Evolutionary conservation across 1,140 invertebrate species (phyloP).

Genomic region (Solenopsis fugax): DNA sequence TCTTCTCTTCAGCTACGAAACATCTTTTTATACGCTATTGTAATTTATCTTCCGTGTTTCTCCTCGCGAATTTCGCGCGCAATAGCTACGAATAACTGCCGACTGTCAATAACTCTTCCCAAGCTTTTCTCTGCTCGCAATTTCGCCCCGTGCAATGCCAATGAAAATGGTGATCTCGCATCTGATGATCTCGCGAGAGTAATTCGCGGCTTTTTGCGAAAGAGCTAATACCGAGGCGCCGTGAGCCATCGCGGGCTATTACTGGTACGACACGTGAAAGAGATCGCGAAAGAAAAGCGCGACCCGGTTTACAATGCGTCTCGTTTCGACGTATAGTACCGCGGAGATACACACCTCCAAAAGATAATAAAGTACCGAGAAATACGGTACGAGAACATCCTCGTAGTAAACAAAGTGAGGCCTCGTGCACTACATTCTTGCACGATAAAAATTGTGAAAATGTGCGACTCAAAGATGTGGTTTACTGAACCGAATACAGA

Average conservation of each 20-base stretch:
- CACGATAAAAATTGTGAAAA: not conserved
- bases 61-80: not conserved
- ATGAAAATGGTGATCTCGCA: slow-evolving; percentile 21
- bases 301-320: slow-evolving; percentile 29
- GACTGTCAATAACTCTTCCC: not conserved
- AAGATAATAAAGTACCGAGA: slow-evolving; percentile 39
- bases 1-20: not conserved
- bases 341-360: not conserved
- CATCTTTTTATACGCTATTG: not conserved
- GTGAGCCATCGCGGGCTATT: not conserved
- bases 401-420: not conserved
- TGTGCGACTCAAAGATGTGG: not conserved
- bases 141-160: not conserved
- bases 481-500: not conserved
- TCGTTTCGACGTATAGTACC: slow-evolving; percentile 26
- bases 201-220: slow-evolving; percentile 26
- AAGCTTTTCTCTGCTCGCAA: slow-evolving; percentile 3
- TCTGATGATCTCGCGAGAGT: not conserved
- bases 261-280: not conserved
- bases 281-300: slow-evolving; percentile 23
- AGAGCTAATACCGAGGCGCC: not conserved
- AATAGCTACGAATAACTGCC: not conserved
- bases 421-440: not conserved
- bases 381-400: slow-evolving; percentile 29
- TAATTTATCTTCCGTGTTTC: slow-evolving; percentile 7